Base-by-base conservation (phyloP, 2,888 invertebrate genomes). In the Rugalucina vietnamica region DNA sequence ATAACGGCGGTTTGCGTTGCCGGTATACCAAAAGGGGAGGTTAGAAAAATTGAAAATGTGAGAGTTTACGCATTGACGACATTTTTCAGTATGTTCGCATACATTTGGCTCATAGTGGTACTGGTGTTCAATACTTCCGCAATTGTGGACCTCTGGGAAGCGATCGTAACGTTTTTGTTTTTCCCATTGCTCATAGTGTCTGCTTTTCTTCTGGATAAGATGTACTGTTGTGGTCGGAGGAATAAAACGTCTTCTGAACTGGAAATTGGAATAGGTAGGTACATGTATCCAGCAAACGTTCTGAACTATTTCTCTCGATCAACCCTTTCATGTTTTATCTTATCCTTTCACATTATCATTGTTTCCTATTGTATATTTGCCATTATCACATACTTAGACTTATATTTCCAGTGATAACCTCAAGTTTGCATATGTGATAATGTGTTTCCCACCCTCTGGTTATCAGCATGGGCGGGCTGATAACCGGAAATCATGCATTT, bases 81-180 rank as follows among this genome's bases (percentile, higher is more conserved):
- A 0, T 89, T 92, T 76, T 95, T 94, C 90, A 94, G 94, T 73
- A 90, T 96, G 60, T 96, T 96, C 87, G 96, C 96, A 14, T 96
- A 96, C 93, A 90, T 96, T 54, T 96, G 96, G 96, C 93, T 96
- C 65, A 93, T 96, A 39, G 88, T 96, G 49, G 95, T 96, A 76
- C 93, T 96, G 43, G 92, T 95, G 43, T 90, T 89, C 24, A 93
- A 94, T 37, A 92, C 95, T 2, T 34, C 65, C 1, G 91, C 93
- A 78, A 91, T 88, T 14, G 92, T 96, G 49, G 96, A 96, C 27
- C 85, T 96, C 12, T 96, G 96, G 96, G 96, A 96, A 91, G 96
- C 96, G 0, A 91, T 95, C 0, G 89, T 96, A 39, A 96, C 96
- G 0, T 95, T 96, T 76, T 88, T 96, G 21, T 95, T 96, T 88